Conservation (phyloP, 2,888 invertebrate genomes). For the Dermolepida albohirtum region DNA sequence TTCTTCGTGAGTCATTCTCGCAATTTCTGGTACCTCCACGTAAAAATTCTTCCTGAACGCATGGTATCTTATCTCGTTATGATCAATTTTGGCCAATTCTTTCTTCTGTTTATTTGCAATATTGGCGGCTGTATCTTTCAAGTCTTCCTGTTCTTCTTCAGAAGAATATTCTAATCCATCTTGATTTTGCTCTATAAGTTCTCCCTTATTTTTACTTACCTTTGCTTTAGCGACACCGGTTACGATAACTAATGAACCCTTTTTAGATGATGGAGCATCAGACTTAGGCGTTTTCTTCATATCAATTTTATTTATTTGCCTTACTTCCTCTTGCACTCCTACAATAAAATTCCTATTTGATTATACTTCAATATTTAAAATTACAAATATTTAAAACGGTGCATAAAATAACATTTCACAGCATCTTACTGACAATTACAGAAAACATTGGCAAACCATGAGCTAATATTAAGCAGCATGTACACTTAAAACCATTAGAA, state of each 20-base stretch:
- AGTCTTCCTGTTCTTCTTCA: conserved; percentile 95
- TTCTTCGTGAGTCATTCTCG: conserved; percentile 89
- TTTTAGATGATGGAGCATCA: conserved; percentile 62
- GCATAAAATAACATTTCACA: no score
- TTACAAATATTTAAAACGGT: no score
- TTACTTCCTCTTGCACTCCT: conserved; percentile 80
- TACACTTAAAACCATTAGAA: no score
- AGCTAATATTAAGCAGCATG: no score
- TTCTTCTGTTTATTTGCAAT: conserved; percentile 92
- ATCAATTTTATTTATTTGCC: conserved; percentile 82
- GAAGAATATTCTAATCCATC: conserved; percentile 98
- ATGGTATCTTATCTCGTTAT: conserved; percentile 86
- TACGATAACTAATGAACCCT: conserved; percentile 81
- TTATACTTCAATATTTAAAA: not conserved
- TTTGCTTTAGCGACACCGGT: conserved; percentile 88
- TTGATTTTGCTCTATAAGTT: conserved; percentile 98
- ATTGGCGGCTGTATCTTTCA: conserved; percentile 90
- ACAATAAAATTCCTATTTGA: conserved; percentile 18
- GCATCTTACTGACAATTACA: no score
- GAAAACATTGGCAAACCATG: no score
- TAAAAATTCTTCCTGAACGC: conserved; percentile 96
- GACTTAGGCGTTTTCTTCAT: conserved; percentile 68
- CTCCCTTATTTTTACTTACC: conserved; percentile 87
- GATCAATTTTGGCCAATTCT: conserved; percentile 94
- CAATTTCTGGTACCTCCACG: conserved; percentile 95